Base-by-base conservation (phyloP, 2,797 vertebrate species). In the Cyprinodon diabolis region DNA sequence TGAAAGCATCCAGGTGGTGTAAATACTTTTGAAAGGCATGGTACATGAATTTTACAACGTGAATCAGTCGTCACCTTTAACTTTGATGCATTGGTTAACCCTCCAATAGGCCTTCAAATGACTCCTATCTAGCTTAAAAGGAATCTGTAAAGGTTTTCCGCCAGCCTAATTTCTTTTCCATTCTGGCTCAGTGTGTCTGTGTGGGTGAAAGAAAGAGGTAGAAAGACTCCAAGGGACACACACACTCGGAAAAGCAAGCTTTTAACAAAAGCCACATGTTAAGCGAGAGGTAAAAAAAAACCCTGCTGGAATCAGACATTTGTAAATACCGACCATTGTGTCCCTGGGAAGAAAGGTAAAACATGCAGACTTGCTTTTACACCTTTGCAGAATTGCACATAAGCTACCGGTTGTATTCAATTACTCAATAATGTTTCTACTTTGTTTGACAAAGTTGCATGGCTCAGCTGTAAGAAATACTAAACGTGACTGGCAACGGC, bases 201-300 rank as follows among this genome's bases (percentile, higher is more conserved):
- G 72, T 84, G 71, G 83, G 81, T 74, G 76, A 75, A 74, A 77
- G 52, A 83, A 72, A 74, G 69, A 79, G 73, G 81, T 74, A 87
- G 77, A 80, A 80, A 85, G 78, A 83, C 77, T 86, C 77, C 84
- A 82, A 85, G 76, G 77, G 76, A 86, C 79, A 75, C 71, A 81
- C 52, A 81, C 70, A 81, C 58, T 72, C 11, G 82, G 71, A 78
- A 74, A 82, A 65, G 78, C 73, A 74, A 77, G 74, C 75, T 81
- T 74, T 87, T 95, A 96, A 96, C 94, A 93, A 88, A 95, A 95
- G 89, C 91, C 94, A 95, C 82, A 90, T 94, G 93, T 90, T 82
- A 62, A 78, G 80, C 74, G 84, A 69, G 84, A 91, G 88, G 87
- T 86, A 47, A 45, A 63, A 21, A 88, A 87, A 72, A 43, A 0